These are phyloP conservation scores for Trissolcus japonicus DNA, from an alignment of 2,888 invertebrate genomes.

Conservation along the genomic window DNA sequence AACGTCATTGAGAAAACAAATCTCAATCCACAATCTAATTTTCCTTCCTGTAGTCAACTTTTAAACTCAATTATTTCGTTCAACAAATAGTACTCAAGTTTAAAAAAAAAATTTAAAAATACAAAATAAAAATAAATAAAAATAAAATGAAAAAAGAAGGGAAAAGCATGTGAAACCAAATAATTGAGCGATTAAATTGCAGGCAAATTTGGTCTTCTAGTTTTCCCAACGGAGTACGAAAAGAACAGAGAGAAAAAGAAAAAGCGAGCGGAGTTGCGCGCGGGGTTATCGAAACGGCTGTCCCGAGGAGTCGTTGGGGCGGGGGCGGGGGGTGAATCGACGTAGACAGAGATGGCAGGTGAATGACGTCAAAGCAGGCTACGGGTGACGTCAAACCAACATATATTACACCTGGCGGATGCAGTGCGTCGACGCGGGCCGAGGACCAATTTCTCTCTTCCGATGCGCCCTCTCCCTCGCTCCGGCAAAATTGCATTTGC, in stretches of 20 bases:
- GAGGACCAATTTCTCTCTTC: constrained; percentile 42
- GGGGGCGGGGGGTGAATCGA: constrained; percentile 21
- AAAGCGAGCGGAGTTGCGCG: constrained; percentile 17
- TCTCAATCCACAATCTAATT: too few species aligned
- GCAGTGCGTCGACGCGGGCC: constrained; percentile 60
- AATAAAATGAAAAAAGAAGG: too few species aligned
- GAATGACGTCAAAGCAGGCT: constrained; percentile 70
- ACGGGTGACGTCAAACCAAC: constrained; percentile 69
- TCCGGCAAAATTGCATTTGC: constrained; percentile 47
- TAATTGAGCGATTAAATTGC: neutral
- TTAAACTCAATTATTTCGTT: too few species aligned
- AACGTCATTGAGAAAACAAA: too few species aligned
- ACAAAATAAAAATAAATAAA: too few species aligned
- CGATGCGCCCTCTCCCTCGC: constrained; percentile 8
- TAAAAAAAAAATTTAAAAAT: too few species aligned
- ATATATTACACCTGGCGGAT: constrained; percentile 61
- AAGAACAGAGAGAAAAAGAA: constrained; percentile 1
- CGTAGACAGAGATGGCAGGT: constrained; percentile 63
- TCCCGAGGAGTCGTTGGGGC: constrained; percentile 13
- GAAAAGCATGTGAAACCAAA: neutral
- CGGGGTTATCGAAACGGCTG: constrained; percentile 61
- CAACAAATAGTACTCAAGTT: too few species aligned
- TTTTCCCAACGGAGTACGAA: neutral
- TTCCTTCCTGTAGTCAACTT: too few species aligned
- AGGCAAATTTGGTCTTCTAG: too few species aligned